Base-by-base conservation (phyloP, 2,797 vertebrate genomes). In the Muscicapa comitata region DNA sequence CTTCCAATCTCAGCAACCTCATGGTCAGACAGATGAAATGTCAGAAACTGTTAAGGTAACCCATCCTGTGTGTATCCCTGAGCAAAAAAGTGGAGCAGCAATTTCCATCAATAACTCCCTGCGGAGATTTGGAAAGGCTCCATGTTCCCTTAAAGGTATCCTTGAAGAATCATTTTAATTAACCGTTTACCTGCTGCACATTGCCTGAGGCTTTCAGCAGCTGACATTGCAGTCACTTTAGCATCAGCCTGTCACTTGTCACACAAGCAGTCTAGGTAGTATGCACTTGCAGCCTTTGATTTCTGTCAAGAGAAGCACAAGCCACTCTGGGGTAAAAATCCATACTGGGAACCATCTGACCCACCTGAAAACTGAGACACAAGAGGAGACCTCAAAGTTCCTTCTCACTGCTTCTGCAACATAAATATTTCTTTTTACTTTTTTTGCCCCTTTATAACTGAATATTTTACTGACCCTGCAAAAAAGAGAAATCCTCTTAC, bases 151-250 rank as follows among this genome's bases (percentile, higher is more conserved):
- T 89, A 77, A 54, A 89, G 95, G 72, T 85, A 95, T 76, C 79
- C 94, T 94, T 85, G 91, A 95, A 95, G 93, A 92, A 93, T 72
- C 42, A 51, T 92, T 97, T 96, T 96, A 97, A 96, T 97, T 96
- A 96, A 96, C 92, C 71, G 0, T 94, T 96, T 96, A 94, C 86
- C 88, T 94, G 53, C 88, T 92, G 92, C 77, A 88, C 7, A 2
- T 92, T 92, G 93, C 92, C 94, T 20, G 77, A 83, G 95, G 95
- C 88, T 88, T 75, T 84, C 45, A 59, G 88, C 28, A 94, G 93
- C 81, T 93, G 80, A 93, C 90, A 75, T 8, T 84, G 94, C 76
- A 96, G 93, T 79, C 66, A 62, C 87, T 95, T 93, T 47, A 91
- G 75, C 75, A 68, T 90, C 79, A 72, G 88, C 85, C 86, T 88